These are phyloP conservation scores for Gyps fulvus DNA, from an alignment of 2,113 vertebrate genomes.

Conservation along the genomic window DNA sequence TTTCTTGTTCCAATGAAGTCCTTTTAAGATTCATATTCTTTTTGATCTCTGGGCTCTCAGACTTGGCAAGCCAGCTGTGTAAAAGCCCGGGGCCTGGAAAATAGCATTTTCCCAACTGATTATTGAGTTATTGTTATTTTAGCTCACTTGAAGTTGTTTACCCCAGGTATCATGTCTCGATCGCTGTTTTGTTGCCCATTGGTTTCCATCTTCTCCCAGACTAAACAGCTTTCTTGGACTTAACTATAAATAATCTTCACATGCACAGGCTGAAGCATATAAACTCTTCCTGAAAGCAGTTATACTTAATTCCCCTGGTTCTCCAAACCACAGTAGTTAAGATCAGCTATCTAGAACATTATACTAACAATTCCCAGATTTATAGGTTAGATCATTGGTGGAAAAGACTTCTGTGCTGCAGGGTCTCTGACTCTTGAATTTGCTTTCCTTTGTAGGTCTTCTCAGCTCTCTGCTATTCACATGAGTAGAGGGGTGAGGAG, in stretches of 20 bases:
- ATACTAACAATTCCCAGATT: background rate
- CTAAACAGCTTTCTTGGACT: slow-evolving; percentile 26
- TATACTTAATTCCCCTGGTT: background rate
- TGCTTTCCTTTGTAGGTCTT: background rate
- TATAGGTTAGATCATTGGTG: background rate
- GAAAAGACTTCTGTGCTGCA: background rate
- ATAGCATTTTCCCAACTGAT: background rate
- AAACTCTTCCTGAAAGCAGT: background rate
- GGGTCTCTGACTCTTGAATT: background rate
- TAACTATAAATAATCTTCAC: slow-evolving; percentile 4
- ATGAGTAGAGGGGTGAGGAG: background rate
- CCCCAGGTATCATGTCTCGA: slow-evolving; percentile 5
- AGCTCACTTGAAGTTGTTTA: slow-evolving; percentile 40
- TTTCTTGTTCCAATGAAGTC: background rate
- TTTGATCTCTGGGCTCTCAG: slow-evolving; percentile 45
- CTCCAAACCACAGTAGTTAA: background rate
- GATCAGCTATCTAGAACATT: background rate
- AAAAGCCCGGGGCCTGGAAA: background rate
- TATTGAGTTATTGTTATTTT: slow-evolving; percentile 25
- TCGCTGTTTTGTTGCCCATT: background rate
- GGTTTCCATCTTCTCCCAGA: slow-evolving; percentile 14
- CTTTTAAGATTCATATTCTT: background rate
- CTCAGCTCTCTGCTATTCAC: background rate
- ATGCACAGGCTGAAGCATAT: background rate
- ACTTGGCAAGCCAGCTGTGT: slow-evolving; percentile 12